phyloP scores from a whole-genome alignment of 2,888 invertebrate species.

The Aplocera efformata region DNA sequence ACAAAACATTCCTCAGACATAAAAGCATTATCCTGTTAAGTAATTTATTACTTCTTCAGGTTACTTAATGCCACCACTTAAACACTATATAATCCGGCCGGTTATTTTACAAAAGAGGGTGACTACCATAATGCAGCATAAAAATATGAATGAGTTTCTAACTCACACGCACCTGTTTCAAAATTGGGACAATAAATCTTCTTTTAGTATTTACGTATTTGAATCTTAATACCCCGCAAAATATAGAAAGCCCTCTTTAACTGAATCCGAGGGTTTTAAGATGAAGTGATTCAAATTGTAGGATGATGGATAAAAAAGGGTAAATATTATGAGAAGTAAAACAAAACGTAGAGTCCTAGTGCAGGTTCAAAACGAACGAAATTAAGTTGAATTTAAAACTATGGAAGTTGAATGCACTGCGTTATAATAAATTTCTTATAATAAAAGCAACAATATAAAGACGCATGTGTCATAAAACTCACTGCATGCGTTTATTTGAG shows the following conservation, averaged over 20 bases:
- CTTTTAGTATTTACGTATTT: slow-evolving; percentile 41
- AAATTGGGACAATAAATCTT: slow-evolving; percentile 61
- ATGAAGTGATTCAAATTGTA: slow-evolving; percentile 37
- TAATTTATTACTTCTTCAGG: slow-evolving; percentile 78
- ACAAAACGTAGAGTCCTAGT: no score
- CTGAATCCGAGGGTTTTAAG: slow-evolving; percentile 34
- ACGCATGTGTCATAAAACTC: no score
- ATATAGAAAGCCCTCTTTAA: slow-evolving; percentile 26
- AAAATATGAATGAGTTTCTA: slow-evolving; percentile 60
- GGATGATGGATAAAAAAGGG: no score
- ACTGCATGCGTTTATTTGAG: no score
- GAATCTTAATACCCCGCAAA: no score
- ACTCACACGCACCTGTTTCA: slow-evolving; percentile 59
- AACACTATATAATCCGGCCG: slow-evolving; percentile 72
- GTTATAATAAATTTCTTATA: no score
- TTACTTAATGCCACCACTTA: slow-evolving; percentile 76
- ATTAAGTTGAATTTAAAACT: no score
- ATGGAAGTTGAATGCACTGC: no score
- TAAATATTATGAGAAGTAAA: no score
- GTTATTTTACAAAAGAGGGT: slow-evolving; percentile 70
- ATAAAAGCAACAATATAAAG: no score
- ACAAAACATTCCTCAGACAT: slow-evolving; percentile 71
- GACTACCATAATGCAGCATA: slow-evolving; percentile 64
- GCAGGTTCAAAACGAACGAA: no score
- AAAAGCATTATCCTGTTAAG: slow-evolving; percentile 78